Base-by-base conservation (phyloP, 2,797 vertebrate genomes). In the Pangasius macronema region DNA sequence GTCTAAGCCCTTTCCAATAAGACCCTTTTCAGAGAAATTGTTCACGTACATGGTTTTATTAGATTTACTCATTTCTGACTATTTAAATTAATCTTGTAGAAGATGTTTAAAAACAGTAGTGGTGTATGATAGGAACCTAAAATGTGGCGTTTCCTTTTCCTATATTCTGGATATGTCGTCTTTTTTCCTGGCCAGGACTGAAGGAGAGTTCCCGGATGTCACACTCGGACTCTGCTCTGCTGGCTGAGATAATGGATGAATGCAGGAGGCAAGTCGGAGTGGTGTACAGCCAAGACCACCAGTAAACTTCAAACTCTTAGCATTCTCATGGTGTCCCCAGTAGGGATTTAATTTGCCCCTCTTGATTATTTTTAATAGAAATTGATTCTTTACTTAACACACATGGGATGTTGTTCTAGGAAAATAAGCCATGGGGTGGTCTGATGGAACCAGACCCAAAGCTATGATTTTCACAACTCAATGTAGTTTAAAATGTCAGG, bases 201-300 rank as follows among this genome's bases (percentile, higher is more conserved):
- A 96, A 95, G 89, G 93, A 96, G 92, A 96, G 95, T 75, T 27
- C 92, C 42, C 91, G 95, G 0, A 92, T 96, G 92, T 91, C 95
- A 27, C 94, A 96, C 49, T 86, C 92, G 1, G 94, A 97, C 87
- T 96, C 95, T 0, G 86, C 92, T 0, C 93, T 95, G 53, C 90
- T 96, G 85, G 93, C 91, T 3, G 93, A 95, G 86, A 53, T 96
- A 85, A 94, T 95, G 91, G 95, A 96, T 5, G 95, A 96, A 88
- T 88, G 95, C 33, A 93, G 94, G 27, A 88, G 91, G 46, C 95
- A 96, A 91, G 90, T 96, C 70, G 95, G 96, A 42, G 95, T 96
- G 82, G 91, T 91, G 73, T 96, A 96, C 91, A 92, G 83, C 87
- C 95, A 96, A 92, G 95, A 96, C 92, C 20, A 8, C 75, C 89